These are phyloP conservation scores for Sialis lutaria DNA, from an alignment of 2,888 invertebrate species.

Conservation along the genomic window DNA sequence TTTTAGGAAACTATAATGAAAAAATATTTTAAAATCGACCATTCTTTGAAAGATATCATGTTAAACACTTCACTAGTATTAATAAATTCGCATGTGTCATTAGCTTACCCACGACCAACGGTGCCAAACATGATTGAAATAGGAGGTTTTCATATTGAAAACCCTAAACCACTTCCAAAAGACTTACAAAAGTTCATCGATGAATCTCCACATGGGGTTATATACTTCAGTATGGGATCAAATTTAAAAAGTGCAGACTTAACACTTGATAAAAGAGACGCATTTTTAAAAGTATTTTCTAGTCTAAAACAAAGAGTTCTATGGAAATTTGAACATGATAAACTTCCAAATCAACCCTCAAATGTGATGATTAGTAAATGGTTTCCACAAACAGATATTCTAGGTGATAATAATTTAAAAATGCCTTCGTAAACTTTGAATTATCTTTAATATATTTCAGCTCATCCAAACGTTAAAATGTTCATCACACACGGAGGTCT, in stretches of 20 bases:
- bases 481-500: conserved; percentile 39
- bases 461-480: conserved; percentile 29
- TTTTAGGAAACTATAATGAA: too few species aligned
- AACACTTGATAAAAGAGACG: conserved; percentile 13
- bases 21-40: too few species aligned
- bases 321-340: conserved; percentile 2
- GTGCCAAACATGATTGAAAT: conserved; percentile 28
- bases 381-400: conserved; percentile 2
- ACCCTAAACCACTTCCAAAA: conserved; percentile 5
- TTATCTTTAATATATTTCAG: conserved; percentile 13
- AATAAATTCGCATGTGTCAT: conserved; percentile 18
- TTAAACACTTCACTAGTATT: conserved; percentile 15
- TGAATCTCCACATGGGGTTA: conserved; percentile 16
- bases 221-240: conserved; percentile 22
- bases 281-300: not conserved
- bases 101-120: conserved; percentile 28
- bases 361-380: conserved; percentile 1
- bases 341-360: not conserved
- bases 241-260: conserved; percentile 16
- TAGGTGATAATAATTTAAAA: conserved; percentile 12
- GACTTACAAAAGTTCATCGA: conserved; percentile 18
- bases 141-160: conserved; percentile 17
- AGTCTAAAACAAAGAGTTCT: conserved; percentile 1
- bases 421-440: not conserved
- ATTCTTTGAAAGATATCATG: conserved; percentile 6